These are phyloP conservation scores for Amiota mariae DNA, from an alignment of 2,888 invertebrate species.

Conservation along the genomic window DNA sequence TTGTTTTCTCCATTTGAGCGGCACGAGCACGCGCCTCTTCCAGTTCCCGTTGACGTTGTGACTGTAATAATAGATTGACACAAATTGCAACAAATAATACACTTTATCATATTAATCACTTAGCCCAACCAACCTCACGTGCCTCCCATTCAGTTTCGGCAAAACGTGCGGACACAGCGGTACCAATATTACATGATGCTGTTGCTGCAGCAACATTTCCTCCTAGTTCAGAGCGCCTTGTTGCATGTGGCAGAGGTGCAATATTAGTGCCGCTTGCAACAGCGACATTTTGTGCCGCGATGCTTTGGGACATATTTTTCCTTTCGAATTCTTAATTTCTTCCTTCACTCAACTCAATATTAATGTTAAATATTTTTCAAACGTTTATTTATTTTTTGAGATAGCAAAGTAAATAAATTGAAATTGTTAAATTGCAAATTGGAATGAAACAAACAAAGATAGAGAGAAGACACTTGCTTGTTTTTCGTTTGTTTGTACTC, in stretches of 20 bases:
- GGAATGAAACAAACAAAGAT: too few relatives aligned
- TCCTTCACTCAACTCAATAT: not conserved
- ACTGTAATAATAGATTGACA: constrained; percentile 52
- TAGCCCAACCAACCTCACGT: constrained; percentile 70
- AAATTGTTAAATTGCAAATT: too few relatives aligned
- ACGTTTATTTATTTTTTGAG: too few relatives aligned
- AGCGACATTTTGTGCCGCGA: constrained; percentile 11
- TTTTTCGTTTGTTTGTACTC: too few relatives aligned
- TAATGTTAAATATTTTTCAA: too few relatives aligned
- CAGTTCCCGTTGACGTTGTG: constrained; percentile 80
- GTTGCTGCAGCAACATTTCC: constrained; percentile 25
- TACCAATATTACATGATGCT: constrained; percentile 45
- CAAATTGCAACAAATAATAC: too few relatives aligned
- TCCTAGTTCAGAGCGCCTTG: constrained; percentile 20
- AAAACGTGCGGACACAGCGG: constrained; percentile 60
- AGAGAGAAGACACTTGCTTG: too few relatives aligned
- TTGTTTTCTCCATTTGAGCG: constrained; percentile 99
- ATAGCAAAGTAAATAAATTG: too few relatives aligned
- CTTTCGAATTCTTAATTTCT: not conserved
- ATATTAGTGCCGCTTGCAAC: constrained; percentile 1
- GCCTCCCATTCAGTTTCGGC: constrained; percentile 74
- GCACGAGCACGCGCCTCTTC: constrained; percentile 95
- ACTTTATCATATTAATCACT: not conserved
- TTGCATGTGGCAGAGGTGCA: constrained; percentile 10
- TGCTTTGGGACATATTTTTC: constrained; percentile 15